phyloP scores from a whole-genome alignment of 2,888 invertebrate species.

The Arenicola marina region DNA sequence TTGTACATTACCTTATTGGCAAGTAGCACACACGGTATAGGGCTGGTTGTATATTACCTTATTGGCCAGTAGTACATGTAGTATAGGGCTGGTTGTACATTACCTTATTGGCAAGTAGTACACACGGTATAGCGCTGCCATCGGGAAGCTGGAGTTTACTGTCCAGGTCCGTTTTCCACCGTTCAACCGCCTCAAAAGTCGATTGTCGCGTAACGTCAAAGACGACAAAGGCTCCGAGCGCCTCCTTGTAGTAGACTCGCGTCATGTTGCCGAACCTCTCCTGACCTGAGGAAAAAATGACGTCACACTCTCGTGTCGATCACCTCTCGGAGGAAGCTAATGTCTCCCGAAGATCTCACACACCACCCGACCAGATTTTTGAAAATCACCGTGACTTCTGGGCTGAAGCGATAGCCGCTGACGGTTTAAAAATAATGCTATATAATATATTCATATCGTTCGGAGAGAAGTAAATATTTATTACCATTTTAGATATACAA shows the following conservation, averaged over 20 bases:
- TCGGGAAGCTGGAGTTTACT: constrained; percentile 66
- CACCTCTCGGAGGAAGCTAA: not conserved
- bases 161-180: constrained; percentile 69
- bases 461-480: too few species aligned
- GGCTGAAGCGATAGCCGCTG: too few species aligned
- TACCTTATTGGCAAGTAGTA: constrained; percentile 68
- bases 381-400: too few species aligned
- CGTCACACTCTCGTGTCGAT: too few species aligned
- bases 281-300: constrained; percentile 63
- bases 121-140: constrained; percentile 66
- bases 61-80: too few species aligned
- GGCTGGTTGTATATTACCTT: too few species aligned
- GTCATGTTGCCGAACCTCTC: constrained; percentile 69
- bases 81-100: too few species aligned
- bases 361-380: not conserved
- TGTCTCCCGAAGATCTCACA: not conserved
- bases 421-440: too few species aligned
- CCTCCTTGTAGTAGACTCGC: constrained; percentile 68
- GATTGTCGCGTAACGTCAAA: constrained; percentile 67
- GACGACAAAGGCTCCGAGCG: constrained; percentile 64
- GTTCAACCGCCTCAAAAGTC: constrained; percentile 67
- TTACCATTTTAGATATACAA: too few species aligned
- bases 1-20: too few species aligned
- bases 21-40: too few species aligned
- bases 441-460: too few species aligned